Evolutionary conservation across 92 coral and sea anemone genomes (phyloP).

Genomic region (Palythoa grandis): DNA sequence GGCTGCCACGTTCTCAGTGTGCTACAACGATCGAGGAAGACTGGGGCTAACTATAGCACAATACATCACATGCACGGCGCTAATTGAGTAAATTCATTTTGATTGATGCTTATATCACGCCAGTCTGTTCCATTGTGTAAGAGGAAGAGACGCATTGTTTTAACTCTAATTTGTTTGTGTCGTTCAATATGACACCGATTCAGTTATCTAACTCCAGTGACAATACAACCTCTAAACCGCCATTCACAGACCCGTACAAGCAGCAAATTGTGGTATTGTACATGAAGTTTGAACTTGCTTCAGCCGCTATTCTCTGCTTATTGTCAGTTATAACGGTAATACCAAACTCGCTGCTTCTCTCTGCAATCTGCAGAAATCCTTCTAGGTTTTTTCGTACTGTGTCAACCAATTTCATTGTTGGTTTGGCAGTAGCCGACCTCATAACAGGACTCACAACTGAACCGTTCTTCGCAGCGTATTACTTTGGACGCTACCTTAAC

Average conservation of each 20-base stretch:
- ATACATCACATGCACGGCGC: background rate
- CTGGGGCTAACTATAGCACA: background rate
- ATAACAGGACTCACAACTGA: conserved; percentile 78
- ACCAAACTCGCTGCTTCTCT: conserved; percentile 69
- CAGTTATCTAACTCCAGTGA: background rate
- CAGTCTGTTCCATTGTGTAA: background rate
- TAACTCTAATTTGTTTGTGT: background rate
- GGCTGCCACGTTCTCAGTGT: too few species aligned
- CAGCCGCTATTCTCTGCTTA: conserved; percentile 64
- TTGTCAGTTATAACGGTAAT: conserved; percentile 69
- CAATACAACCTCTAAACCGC: background rate
- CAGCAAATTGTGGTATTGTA: conserved; percentile 52
- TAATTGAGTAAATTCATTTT: conserved; percentile 1
- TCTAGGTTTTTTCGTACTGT: conserved; percentile 74
- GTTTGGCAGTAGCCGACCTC: conserved; percentile 81
- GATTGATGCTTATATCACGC: background rate
- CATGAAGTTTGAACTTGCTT: conserved; percentile 74
- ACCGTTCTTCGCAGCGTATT: conserved; percentile 77
- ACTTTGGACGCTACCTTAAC: conserved; percentile 54
- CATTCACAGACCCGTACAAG: conserved; percentile 1
- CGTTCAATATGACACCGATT: background rate
- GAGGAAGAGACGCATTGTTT: background rate
- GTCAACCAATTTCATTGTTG: conserved; percentile 71
- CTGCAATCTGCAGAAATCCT: conserved; percentile 77
- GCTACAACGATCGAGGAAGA: background rate